Evolutionary conservation across 2,797 vertebrate genomes (phyloP), one percentile per base, ranked within the genome.

Genomic region (Aphelocoma californica): DNA sequence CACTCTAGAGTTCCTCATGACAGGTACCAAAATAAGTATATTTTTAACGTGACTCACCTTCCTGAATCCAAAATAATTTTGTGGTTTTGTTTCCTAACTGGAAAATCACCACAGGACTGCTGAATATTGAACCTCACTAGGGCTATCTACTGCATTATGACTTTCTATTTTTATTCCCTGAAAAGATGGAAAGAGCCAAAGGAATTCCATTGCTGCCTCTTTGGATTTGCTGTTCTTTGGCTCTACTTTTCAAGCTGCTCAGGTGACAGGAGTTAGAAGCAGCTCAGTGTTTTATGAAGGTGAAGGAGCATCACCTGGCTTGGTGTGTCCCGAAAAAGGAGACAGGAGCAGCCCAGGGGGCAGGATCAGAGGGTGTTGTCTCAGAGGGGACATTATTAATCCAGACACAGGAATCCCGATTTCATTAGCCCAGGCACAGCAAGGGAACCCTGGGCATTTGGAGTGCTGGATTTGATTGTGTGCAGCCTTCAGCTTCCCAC

Each of bases 131-230:
- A 53, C 50, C 65, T 73, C 61, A 5, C 50, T 28, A 44, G 53
- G 40, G 69, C 62, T 57, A 18, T 56, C 56, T 47, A 36, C 85
- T 88, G 86, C 58, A 47, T 44, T 42, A 73, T 57, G 44, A 25
- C 62, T 96, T 88, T 29, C 89, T 91, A 26, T 71, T 81, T 93
- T 81, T 79, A 88, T 69, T 86, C 66, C 51, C 65, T 90, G 58
- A 69, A 74, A 84, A 84, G 83, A 58, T 66, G 40, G 50, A 61
- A 84, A 72, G 57, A 92, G 71, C 60, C 74, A 54, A n/a, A 73
- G 56, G 71, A 62, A 81, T 69, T 57, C 86, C 61, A 36, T 5
- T 60, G 56, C 56, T 83, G 75, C 45, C 36, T 81, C 72, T 56
- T 61, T 28, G 56, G 72, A 77, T 80, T 58, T 78, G 62, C 73